These are phyloP conservation scores for Lonchura striata DNA, from an alignment of 2,113 vertebrate species.

Conservation along the genomic window DNA sequence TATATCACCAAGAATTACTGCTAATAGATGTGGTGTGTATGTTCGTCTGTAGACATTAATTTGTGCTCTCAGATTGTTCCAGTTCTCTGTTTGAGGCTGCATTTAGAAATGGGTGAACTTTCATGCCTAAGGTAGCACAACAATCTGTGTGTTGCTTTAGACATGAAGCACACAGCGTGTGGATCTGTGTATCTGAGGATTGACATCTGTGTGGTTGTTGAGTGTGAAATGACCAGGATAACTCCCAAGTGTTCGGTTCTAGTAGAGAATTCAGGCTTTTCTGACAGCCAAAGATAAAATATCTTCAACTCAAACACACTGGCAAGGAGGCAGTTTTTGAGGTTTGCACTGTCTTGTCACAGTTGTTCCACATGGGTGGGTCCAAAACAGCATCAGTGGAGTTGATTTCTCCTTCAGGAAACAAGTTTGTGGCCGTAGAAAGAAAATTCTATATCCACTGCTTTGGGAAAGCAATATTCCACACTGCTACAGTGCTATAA, in stretches of 20 bases:
- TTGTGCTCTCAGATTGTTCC: not conserved
- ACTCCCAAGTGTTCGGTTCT: not conserved
- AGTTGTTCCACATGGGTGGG: not conserved
- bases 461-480: not conserved
- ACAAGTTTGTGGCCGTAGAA: not conserved
- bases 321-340: not conserved
- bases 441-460: not conserved
- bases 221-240: not conserved
- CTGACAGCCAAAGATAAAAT: not conserved
- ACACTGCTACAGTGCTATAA: not conserved
- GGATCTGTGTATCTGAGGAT: not conserved
- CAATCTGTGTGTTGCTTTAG: not conserved
- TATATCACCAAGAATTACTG: not conserved
- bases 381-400: not conserved
- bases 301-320: not conserved
- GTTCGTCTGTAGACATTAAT: not conserved
- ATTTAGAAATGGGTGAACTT: not conserved
- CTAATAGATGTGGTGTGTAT: not conserved
- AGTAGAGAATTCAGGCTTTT: not conserved
- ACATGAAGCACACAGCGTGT: not conserved
- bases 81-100: not conserved
- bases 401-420: not conserved
- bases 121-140: not conserved
- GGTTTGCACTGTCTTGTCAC: not conserved
- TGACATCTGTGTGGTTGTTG: not conserved